Evolutionary conservation across 2,113 vertebrate species (phyloP).

Genomic region (Toxotes jaculatrix): DNA sequence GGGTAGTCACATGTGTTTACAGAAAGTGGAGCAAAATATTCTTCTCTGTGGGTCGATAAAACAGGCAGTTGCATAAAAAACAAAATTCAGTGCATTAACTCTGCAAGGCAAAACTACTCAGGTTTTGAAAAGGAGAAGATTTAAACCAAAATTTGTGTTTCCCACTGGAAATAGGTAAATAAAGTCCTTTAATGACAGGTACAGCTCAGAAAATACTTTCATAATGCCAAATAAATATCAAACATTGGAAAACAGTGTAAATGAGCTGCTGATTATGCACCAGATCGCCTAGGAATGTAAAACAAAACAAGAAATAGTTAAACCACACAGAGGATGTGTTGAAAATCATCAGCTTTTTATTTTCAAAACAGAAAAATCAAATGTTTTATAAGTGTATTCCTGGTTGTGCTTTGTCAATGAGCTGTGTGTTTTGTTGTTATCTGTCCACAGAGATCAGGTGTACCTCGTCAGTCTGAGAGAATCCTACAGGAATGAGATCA

Average conservation of each 20-base stretch:
- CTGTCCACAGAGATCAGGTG: conserved; percentile 94
- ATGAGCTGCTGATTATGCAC: conserved; percentile 7
- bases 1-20: conserved; percentile 18
- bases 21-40: conserved; percentile 16
- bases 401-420: conserved; percentile 35
- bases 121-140: too few relatives aligned
- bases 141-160: neutral
- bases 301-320: too few relatives aligned
- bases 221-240: neutral
- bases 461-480: conserved; percentile 97
- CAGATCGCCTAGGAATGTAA: neutral
- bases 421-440: conserved; percentile 66
- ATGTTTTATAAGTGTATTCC: neutral
- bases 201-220: neutral
- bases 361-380: neutral
- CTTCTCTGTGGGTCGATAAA: neutral
- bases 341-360: neutral
- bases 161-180: neutral
- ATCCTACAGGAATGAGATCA: conserved; percentile 94
- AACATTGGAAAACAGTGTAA: conserved; percentile 14
- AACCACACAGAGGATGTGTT: neutral
- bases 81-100: neutral
- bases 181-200: conserved; percentile 8
- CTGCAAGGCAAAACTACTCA: too few relatives aligned
- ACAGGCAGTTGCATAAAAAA: conserved; percentile 9